Conservation (phyloP, 2,797 vertebrate species). For the Sebastes kiyomatsui region DNA sequence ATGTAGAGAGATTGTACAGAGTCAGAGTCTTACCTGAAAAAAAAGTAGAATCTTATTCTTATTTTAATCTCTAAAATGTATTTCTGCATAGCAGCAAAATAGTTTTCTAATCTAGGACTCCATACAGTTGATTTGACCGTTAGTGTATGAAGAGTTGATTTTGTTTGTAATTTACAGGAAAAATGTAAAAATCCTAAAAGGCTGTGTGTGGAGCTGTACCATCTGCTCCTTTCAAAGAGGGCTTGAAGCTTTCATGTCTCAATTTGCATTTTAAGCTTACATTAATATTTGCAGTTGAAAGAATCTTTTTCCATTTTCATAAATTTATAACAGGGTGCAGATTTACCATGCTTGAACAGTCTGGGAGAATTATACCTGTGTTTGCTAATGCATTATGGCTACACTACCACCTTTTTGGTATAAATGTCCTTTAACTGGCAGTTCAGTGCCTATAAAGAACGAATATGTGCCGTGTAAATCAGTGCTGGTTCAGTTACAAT, state of each 20-base stretch:
- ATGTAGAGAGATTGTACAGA: fast-evolving
- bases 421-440: constrained; percentile 63
- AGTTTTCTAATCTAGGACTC: not conserved
- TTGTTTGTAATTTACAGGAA: not conserved
- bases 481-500: constrained; percentile 53
- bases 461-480: constrained; percentile 42
- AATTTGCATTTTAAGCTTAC: constrained; percentile 37
- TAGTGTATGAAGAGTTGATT: not conserved
- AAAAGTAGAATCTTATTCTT: not conserved
- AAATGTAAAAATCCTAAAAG: constrained; percentile 21
- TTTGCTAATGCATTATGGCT: constrained; percentile 41
- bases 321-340: not conserved
- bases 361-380: constrained; percentile 25
- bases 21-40: not conserved
- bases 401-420: constrained; percentile 24
- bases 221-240: constrained; percentile 11
- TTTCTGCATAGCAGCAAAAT: not conserved
- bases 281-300: constrained; percentile 24
- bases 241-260: constrained; percentile 17
- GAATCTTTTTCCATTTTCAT: not conserved
- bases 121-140: not conserved
- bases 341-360: constrained; percentile 7
- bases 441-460: constrained; percentile 46
- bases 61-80: not conserved
- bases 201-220: not conserved